A percentile compares a stretch with the other conserved stretches of the same genome.
Evolutionary conservation across 1,140 invertebrate species (phyloP).

Genomic region (Lethrus apterus): DNA sequence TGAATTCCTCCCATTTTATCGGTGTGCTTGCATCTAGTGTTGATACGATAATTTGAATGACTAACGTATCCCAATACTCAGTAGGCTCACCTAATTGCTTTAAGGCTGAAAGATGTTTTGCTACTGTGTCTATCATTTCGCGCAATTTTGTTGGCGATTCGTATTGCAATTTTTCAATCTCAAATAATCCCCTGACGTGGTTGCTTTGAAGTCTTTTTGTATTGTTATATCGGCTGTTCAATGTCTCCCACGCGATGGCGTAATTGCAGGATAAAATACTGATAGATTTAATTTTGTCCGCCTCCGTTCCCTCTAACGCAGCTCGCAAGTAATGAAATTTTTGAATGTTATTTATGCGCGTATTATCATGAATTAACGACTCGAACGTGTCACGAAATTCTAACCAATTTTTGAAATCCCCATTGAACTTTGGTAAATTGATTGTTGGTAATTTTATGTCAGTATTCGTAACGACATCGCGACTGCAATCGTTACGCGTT

Average conservation of each 20-base stretch:
- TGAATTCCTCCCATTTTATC: background rate
- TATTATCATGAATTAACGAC: constrained; percentile 24
- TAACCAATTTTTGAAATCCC: constrained; percentile 28
- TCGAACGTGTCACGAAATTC: constrained; percentile 31
- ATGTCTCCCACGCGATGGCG: constrained; percentile 27
- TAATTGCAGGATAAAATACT: constrained; percentile 29
- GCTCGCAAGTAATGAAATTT: constrained; percentile 34
- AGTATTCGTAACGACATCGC: background rate
- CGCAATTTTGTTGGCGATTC: background rate
- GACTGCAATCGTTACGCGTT: background rate
- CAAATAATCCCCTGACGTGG: constrained; percentile 14
- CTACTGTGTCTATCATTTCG: background rate
- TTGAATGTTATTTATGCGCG: constrained; percentile 27
- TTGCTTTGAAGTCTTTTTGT: constrained; percentile 19
- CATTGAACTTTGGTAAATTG: constrained; percentile 28
- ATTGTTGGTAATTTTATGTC: constrained; percentile 27
- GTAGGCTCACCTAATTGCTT: background rate
- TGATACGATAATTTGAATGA: background rate
- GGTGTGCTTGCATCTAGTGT: background rate
- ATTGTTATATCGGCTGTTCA: constrained; percentile 33
- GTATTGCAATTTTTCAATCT: background rate
- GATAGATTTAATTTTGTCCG: constrained; percentile 27
- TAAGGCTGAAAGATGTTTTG: background rate
- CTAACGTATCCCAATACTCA: background rate
- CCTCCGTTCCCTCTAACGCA: constrained; percentile 26